Percentiles rank a stretch among this genome's conserved stretches.
Evolutionary conservation across 2,888 invertebrate genomes (phyloP).

Genomic region (Dorcus hopei): DNA sequence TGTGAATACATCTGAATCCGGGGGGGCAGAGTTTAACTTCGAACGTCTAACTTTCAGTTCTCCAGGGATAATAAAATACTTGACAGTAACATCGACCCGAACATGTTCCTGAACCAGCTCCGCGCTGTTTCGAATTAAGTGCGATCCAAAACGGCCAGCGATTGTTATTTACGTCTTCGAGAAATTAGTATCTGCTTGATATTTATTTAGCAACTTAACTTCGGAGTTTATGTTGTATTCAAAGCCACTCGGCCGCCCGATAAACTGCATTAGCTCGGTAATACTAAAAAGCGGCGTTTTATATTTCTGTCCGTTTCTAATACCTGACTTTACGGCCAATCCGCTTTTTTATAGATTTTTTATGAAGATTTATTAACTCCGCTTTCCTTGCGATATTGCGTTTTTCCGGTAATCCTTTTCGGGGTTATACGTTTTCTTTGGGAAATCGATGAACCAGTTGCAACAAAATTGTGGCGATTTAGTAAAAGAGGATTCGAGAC

Average conservation of each 20-base stretch:
- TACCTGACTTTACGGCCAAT: constrained; percentile 7
- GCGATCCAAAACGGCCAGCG: too few relatives aligned
- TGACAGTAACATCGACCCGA: constrained; percentile 11
- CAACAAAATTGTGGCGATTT: too few relatives aligned
- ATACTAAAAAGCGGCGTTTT: constrained; percentile 22
- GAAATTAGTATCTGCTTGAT: too few relatives aligned
- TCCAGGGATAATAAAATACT: constrained; percentile 23
- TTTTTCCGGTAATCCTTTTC: too few relatives aligned
- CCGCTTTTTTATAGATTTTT: constrained; percentile 5
- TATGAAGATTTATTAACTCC: too few relatives aligned
- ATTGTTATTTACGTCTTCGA: too few relatives aligned
- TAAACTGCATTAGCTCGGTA: constrained; percentile 22
- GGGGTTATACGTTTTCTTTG: too few relatives aligned
- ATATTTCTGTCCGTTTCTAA: constrained; percentile 19
- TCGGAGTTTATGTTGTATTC: too few relatives aligned
- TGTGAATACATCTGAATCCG: constrained; percentile 28
- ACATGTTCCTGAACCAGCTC: constrained; percentile 9
- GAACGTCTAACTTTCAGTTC: constrained; percentile 20
- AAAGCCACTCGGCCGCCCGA: constrained; percentile 9
- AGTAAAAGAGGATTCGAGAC: too few relatives aligned
- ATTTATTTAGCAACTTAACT: too few relatives aligned
- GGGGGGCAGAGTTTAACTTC: constrained; percentile 25
- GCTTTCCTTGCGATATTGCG: too few relatives aligned
- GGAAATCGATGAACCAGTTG: too few relatives aligned
- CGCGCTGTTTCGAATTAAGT: constrained; percentile 4